Evolutionary conservation across 2,113 vertebrate genomes (phyloP), one percentile per base, ranked within the genome.

Genomic region (Ictalurus punctatus): DNA sequence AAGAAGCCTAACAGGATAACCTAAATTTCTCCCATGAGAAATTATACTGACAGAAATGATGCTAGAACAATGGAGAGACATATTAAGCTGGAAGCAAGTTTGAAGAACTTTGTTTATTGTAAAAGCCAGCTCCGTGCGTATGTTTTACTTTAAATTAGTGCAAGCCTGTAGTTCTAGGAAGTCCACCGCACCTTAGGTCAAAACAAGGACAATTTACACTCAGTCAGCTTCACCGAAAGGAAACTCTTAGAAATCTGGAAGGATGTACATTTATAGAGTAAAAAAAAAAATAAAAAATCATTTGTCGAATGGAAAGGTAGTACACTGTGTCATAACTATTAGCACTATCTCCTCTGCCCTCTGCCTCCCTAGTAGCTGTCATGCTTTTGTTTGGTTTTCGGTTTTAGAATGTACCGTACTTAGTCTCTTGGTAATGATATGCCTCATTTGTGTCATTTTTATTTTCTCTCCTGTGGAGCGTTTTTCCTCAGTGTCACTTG

Each of bases 1-100:
- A 63, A 14, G 21, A 52, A 89, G 91, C 86, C 82, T 30, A 92
- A 90, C 90, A 90, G 91, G 85, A 92, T 83, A 81, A 56, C 16
- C 86, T 92, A 93, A 91, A 95, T 94, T 92, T 93, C 84, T 88
- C 94, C 91, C 92, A 8, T 87, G 92, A 93, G 93, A 94, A 92
- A 90, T 93, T 92, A 79, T 86, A 73, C 85, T 92, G 79, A 90
- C 74, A 91, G 83, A 65, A 7, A 58, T 52, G 63, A 85, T 44
- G 17, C 30, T n/a, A 73, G 65, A 71, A 95, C 94, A 95, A 95
- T 94, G 69, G 90, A n/a, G 81, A 94, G 95, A 95, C 95, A 93
- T 91, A 30, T 74, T 86, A 90, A 9, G 0, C 82, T 93, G 85
- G 82, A 88, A 91, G 86, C 92, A 95, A 91, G 92, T 73, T 54